Conservation (phyloP, 1,140 invertebrate genomes). For the Tetramorium alpestre region DNA sequence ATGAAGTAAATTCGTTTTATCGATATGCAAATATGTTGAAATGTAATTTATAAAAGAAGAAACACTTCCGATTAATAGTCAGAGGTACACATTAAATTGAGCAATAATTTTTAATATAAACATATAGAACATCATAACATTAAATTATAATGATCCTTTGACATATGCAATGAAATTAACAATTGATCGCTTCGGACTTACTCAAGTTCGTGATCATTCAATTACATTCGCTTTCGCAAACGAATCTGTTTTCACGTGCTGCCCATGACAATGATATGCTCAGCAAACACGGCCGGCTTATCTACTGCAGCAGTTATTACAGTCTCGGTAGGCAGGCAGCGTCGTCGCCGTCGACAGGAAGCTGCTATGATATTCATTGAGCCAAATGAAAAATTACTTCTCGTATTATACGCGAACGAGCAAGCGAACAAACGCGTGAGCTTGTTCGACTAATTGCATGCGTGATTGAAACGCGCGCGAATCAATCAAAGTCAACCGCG, state of each 20-base stretch:
- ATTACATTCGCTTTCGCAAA: background rate
- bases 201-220: background rate
- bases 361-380: conserved; percentile 49
- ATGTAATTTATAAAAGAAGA: too few species aligned
- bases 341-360: conserved; percentile 47
- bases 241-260: conserved; percentile 26
- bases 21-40: too few species aligned
- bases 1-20: too few species aligned
- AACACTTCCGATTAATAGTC: background rate
- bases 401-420: conserved; percentile 28
- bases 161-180: background rate
- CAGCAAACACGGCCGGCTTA: conserved; percentile 14
- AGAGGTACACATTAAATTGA: background rate
- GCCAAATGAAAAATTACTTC: conserved; percentile 57
- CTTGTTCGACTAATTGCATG: conserved; percentile 43
- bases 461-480: conserved; percentile 53
- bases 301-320: conserved; percentile 18
- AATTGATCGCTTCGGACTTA: background rate
- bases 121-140: background rate
- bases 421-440: conserved; percentile 9
- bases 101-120: background rate
- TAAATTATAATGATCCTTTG: background rate
- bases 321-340: conserved; percentile 10
- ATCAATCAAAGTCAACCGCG: conserved; percentile 49
- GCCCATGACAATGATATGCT: conserved; percentile 21